Evolutionary conservation across 2,113 vertebrate species (phyloP), one percentile per base, ranked within the genome.

Genomic region (Stigmatopora argus): DNA sequence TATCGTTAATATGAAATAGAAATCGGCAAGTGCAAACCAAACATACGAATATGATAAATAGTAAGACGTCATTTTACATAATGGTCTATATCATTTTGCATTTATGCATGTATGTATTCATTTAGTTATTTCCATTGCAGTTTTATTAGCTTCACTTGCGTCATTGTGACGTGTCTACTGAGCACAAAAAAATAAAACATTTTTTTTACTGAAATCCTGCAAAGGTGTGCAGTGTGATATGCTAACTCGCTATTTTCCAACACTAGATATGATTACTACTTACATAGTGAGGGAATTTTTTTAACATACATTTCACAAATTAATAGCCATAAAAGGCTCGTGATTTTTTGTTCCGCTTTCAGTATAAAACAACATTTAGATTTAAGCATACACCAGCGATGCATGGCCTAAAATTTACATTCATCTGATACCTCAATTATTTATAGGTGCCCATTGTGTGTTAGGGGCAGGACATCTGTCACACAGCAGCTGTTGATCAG

Each of bases 401-500:
- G 35, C 60, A 70, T 52, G 73, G 63, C 65, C 38, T 31, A 34
- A 75, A 56, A 74, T 57, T 60, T 41, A 45, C 48, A 46, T 77
- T 71, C 73, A 81, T 79, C 76, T 78, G 45, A 13, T 62, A 68
- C 59, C 59, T 82, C 62, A 85, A 86, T 83, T 66, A 88, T 83
- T 80, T 62, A 86, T 73, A n/a, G 64, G 34, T 1, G 18, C 65
- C 71, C 49, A 56, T 48, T 75, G 63, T 74, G 69, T 68, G 58
- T 35, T 69, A 69, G 70, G 62, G 67, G 71, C 47, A 44, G 66
- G 78, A 62, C 79, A 83, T 67, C 75, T 76, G 66, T 48, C 74
- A 78, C 72, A 63, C 74, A 49, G 45, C 62, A 80, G 75, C 62
- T 78, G 70, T 72, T 52, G n/a, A 64, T 61, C 15, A 51, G 68